Percentiles rank a stretch among this genome's conserved stretches.
These are phyloP conservation scores for Bombus difficillimus DNA, from an alignment of 1,140 invertebrate species.

Conservation along the genomic window DNA sequence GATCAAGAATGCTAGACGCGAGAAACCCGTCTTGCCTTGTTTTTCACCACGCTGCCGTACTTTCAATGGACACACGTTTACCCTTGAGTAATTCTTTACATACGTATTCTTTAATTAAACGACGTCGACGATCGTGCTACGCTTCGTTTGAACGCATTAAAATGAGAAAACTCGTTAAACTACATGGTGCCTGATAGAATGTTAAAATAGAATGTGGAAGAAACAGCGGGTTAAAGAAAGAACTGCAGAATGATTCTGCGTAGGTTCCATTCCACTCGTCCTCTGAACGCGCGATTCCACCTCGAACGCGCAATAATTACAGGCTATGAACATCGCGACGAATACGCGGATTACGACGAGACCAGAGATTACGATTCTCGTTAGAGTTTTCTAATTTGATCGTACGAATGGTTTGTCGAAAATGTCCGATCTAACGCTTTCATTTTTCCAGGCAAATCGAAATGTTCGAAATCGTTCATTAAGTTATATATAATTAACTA, in stretches of 20 bases:
- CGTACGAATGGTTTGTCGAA: not conserved
- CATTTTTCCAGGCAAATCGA: not conserved
- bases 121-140: not conserved
- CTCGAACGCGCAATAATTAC: not conserved
- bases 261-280: not conserved
- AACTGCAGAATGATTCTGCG: not conserved
- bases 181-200: not conserved
- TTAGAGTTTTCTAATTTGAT: not conserved
- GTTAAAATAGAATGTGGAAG: not conserved
- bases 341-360: not conserved
- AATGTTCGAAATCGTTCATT: not conserved
- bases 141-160: not conserved
- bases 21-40: not conserved
- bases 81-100: constrained; percentile 9
- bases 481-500: not conserved
- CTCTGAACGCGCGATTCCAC: too few relatives aligned
- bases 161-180: not conserved
- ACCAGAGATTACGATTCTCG: not conserved
- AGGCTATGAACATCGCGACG: not conserved
- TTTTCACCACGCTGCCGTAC: not conserved
- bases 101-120: constrained; percentile 45
- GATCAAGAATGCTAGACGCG: constrained; percentile 34
- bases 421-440: not conserved
- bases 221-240: not conserved
- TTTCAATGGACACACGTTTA: not conserved